These are phyloP conservation scores for Drosophila nigrodunni DNA, from an alignment of 1,140 invertebrate species.

Conservation along the genomic window DNA sequence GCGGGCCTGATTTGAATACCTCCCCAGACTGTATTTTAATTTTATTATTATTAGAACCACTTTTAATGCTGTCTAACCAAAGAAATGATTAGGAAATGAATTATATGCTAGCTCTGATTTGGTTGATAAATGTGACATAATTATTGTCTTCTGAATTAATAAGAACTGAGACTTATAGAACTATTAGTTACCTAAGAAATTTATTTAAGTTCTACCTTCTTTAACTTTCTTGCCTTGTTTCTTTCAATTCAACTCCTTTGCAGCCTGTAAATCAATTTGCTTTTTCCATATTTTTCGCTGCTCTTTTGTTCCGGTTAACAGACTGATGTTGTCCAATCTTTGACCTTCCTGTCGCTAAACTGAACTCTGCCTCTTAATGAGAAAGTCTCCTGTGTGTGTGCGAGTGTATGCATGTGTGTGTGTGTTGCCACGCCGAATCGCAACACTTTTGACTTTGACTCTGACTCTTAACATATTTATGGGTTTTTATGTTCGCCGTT, in stretches of 20 bases:
- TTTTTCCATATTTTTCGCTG: background rate
- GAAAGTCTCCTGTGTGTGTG: slow-evolving; percentile 55
- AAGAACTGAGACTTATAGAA: too few relatives aligned
- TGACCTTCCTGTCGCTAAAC: slow-evolving; percentile 48
- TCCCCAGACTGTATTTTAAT: slow-evolving; percentile 6
- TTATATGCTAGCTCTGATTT: background rate
- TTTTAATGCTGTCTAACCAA: slow-evolving; percentile 5
- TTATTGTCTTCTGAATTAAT: background rate
- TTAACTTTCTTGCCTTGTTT: background rate
- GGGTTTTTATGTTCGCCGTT: slow-evolving; percentile 65
- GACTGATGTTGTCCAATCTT: slow-evolving; percentile 18
- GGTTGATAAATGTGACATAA: background rate
- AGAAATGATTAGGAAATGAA: slow-evolving; percentile 4
- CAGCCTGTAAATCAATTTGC: slow-evolving; percentile 27
- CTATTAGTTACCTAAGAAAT: too few relatives aligned
- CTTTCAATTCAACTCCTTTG: background rate
- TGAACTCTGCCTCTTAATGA: slow-evolving; percentile 75
- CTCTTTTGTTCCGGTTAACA: slow-evolving; percentile 13
- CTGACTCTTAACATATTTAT: slow-evolving; percentile 82
- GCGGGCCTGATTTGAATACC: slow-evolving; percentile 32
- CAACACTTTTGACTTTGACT: slow-evolving; percentile 74
- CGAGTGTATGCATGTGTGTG: slow-evolving; percentile 11
- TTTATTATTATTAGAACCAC: slow-evolving; percentile 5
- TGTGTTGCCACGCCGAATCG: slow-evolving; percentile 39
- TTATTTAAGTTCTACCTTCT: too few relatives aligned